These are phyloP conservation scores for Reinhardtius hippoglossoides DNA, from an alignment of 2,113 vertebrate species.

Conservation along the genomic window DNA sequence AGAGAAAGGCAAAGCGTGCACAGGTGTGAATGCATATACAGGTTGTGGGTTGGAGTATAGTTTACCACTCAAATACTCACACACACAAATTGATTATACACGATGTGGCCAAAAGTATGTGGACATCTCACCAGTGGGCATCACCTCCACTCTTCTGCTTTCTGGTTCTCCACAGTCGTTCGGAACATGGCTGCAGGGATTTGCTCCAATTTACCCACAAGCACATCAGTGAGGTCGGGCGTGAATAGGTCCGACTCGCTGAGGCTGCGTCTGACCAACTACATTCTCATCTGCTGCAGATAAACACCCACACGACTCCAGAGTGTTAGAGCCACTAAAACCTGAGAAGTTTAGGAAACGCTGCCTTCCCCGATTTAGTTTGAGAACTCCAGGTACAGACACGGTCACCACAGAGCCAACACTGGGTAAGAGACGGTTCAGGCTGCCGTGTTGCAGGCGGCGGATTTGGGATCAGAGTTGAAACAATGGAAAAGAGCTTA, in stretches of 20 bases:
- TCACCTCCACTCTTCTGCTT: too few species aligned
- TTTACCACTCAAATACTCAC: constrained; percentile 18
- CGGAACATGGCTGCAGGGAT: background rate
- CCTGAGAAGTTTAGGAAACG: too few species aligned
- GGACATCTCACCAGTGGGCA: background rate
- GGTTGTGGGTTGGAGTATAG: background rate
- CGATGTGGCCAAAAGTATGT: constrained; percentile 2
- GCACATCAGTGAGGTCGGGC: too few species aligned
- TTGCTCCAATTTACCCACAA: background rate
- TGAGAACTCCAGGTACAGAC: background rate
- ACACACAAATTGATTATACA: constrained; percentile 35
- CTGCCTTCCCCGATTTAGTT: too few species aligned
- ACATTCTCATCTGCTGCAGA: too few species aligned
- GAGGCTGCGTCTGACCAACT: too few species aligned
- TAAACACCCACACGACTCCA: too few species aligned
- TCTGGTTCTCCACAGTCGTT: background rate
- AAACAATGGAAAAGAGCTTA: background rate
- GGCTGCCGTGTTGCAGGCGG: background rate
- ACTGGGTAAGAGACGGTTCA: background rate
- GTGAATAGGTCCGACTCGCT: too few species aligned
- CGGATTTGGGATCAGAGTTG: constrained; percentile 8
- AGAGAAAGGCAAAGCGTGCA: constrained; percentile 19
- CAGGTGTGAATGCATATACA: constrained; percentile 11
- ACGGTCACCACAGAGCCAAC: background rate
- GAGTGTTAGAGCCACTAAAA: too few species aligned